A percentile compares a stretch with the other conserved stretches of the same genome.
phyloP scores from a whole-genome alignment of 2,797 vertebrate species.

The Xenentodon cancila region DNA sequence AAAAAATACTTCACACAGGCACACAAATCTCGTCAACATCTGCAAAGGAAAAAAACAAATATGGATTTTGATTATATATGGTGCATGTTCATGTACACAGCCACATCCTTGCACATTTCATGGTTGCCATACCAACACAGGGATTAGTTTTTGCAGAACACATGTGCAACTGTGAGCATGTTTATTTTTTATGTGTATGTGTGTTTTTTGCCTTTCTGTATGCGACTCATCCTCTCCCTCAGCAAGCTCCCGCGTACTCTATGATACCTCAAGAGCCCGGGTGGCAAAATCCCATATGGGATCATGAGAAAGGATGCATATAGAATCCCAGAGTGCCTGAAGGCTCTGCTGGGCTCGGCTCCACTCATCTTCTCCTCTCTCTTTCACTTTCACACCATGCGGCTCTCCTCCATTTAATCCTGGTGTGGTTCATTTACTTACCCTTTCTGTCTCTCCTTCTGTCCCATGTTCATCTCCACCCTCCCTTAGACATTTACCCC shows the following conservation, averaged over 20 bases:
- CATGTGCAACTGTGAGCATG: conserved; percentile 28
- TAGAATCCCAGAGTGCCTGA: conserved; percentile 60
- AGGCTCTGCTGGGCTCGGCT: conserved; percentile 27
- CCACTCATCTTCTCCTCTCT: conserved; percentile 36
- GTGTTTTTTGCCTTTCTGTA: conserved; percentile 22
- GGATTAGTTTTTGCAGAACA: conserved; percentile 41
- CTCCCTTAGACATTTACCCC: conserved; percentile 34
- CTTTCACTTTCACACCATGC: conserved; percentile 38
- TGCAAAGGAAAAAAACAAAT: not conserved
- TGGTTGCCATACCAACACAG: conserved; percentile 70
- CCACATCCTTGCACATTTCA: conserved; percentile 35
- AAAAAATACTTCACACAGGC: conserved; percentile 30
- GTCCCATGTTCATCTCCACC: conserved; percentile 39
- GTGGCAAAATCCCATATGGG: conserved; percentile 69
- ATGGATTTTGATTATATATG: conserved; percentile 4
- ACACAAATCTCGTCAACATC: not conserved
- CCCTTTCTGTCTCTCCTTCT: conserved; percentile 12
- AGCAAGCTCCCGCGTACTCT: conserved; percentile 49
- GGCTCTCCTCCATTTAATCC: conserved; percentile 39
- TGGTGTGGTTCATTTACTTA: conserved; percentile 31
- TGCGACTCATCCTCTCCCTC: conserved; percentile 35
- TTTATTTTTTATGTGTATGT: conserved; percentile 25
- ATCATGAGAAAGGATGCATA: conserved; percentile 45
- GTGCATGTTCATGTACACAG: conserved; percentile 6
- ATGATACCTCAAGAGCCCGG: conserved; percentile 51